Evolutionary conservation across 2,113 vertebrate genomes (phyloP).

Genomic region (Morone saxatilis): DNA sequence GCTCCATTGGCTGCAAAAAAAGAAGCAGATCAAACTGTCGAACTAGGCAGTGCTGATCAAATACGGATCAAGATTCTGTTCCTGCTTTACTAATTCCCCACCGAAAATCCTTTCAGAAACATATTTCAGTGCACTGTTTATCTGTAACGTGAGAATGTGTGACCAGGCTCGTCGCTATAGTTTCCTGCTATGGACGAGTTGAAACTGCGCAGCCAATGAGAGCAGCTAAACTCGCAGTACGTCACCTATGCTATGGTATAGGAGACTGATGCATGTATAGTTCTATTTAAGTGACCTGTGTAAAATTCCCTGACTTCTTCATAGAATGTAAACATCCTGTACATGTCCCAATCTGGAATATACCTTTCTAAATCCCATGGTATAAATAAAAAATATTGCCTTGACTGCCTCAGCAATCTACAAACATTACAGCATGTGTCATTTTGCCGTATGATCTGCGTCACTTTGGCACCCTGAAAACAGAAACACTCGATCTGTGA

Average conservation of each 20-base stretch:
- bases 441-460: not conserved
- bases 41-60: too few species aligned
- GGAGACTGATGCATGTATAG: not conserved
- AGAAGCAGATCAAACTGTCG: too few species aligned
- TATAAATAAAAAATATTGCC: not conserved
- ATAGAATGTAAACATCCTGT: not conserved
- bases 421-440: not conserved
- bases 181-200: too few species aligned
- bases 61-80: too few species aligned
- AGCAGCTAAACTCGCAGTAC: too few species aligned
- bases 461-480: slow-evolving; percentile 54
- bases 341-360: not conserved
- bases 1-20: too few species aligned
- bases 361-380: not conserved
- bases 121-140: too few species aligned
- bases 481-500: slow-evolving; percentile 84
- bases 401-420: not conserved
- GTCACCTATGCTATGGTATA: not conserved
- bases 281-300: not conserved
- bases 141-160: too few species aligned
- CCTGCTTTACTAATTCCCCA: too few species aligned
- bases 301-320: not conserved
- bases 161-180: too few species aligned
- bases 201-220: too few species aligned
- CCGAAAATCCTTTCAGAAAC: too few species aligned